These are phyloP conservation scores for Spodoptera picta DNA, from an alignment of 2,888 invertebrate species.

Conservation along the genomic window DNA sequence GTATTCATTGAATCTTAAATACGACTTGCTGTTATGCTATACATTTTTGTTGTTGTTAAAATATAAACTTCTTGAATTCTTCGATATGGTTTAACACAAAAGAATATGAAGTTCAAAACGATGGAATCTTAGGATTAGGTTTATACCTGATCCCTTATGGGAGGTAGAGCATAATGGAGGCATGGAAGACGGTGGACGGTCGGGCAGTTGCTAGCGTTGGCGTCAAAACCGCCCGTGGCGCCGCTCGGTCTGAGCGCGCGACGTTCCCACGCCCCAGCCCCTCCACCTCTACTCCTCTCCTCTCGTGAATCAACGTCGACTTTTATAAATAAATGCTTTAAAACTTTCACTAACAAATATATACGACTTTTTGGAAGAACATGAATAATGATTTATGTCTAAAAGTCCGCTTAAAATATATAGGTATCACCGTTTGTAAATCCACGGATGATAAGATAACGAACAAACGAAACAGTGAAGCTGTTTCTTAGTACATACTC, in stretches of 20 bases:
- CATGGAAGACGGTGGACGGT: conserved; percentile 1
- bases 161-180: neutral
- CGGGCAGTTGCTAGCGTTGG: conserved; percentile 59
- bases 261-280: conserved; percentile 73
- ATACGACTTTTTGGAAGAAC: conserved; percentile 65
- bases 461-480: conserved; percentile 20
- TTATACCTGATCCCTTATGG: no score
- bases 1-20: no score
- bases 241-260: conserved; percentile 80
- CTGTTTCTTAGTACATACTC: conserved; percentile 7
- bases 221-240: conserved; percentile 78
- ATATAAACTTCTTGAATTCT: no score
- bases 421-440: conserved; percentile 23
- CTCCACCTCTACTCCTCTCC: conserved; percentile 47
- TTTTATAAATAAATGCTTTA: conserved; percentile 75
- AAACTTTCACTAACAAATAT: conserved; percentile 79
- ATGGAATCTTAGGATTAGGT: no score
- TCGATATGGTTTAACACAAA: no score
- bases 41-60: no score
- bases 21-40: no score
- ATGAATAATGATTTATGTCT: conserved; percentile 53
- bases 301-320: conserved; percentile 71
- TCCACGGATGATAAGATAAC: conserved; percentile 22
- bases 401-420: conserved; percentile 39
- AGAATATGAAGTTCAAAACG: no score